Conservation (phyloP, 2,888 invertebrate genomes). For the Rugalucina vietnamica region DNA sequence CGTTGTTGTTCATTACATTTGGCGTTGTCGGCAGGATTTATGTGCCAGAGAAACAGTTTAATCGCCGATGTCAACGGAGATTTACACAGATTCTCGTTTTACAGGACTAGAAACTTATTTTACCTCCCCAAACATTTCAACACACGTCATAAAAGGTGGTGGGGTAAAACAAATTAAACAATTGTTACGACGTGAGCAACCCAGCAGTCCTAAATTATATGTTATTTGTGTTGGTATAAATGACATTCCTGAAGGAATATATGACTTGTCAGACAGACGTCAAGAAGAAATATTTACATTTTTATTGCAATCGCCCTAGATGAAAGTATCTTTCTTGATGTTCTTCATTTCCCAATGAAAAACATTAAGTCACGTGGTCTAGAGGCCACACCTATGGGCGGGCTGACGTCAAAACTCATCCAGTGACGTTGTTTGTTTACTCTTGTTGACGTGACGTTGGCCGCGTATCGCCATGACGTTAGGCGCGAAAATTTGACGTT, state of each 20-base stretch:
- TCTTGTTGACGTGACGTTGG: too few species aligned
- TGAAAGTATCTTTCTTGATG: too few species aligned
- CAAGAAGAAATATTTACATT: background rate
- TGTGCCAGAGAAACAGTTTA: background rate
- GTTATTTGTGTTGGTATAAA: background rate
- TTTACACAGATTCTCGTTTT: background rate
- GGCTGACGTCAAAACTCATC: too few species aligned
- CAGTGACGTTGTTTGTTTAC: too few species aligned
- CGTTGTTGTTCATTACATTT: slow-evolving; percentile 6
- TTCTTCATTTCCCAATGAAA: too few species aligned
- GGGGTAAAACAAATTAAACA: background rate
- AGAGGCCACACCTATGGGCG: too few species aligned
- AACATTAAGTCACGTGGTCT: too few species aligned
- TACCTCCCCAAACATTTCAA: background rate
- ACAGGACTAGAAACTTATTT: background rate
- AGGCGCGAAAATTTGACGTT: too few species aligned
- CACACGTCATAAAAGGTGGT: background rate
- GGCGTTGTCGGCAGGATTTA: slow-evolving; percentile 24
- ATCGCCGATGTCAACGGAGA: background rate
- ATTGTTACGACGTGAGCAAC: background rate
- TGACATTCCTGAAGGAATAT: background rate
- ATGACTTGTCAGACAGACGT: background rate
- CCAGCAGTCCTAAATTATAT: background rate
- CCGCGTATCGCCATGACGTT: too few species aligned
- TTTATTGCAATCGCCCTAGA: too few species aligned